Base-by-base conservation (phyloP, 2,888 invertebrate genomes). In the Drosophila ezoana region DNA sequence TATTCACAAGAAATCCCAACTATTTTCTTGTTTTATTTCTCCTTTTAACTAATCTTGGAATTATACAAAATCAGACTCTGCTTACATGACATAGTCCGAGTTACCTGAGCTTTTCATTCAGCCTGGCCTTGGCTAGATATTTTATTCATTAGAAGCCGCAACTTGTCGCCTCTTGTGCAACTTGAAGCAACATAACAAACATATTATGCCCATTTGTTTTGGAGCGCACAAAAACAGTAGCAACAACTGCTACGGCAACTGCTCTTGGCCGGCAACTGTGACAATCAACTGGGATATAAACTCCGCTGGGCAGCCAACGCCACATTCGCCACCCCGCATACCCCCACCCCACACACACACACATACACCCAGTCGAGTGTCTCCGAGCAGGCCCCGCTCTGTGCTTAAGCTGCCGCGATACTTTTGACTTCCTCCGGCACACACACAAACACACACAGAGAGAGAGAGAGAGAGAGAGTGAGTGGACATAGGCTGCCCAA, bases 251-350 rank as follows among this genome's bases (percentile, higher is more conserved):
- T 67, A 32, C 64, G 58, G 60, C 43, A 38, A 53, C 52, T 16
- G n/a, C 51, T 40, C 43, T 58, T 60, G 51, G 14, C 67, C 57
- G 75, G 79, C 79, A 79, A 69, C 70, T 72, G 76, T 78, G 87
- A 89, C 89, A 87, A 87, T 84, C 89, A 84, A 87, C 88, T 79
- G 76, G 69, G 81, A 88, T 82, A 82, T 85, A 87, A 79, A 82
- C 70, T 82, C 77, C 53, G 59, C 41, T 85, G 76, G 82, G 65
- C 76, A 81, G 71, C 44, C 40, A 37, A 28, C 33, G 57, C 54
- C 61, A 33, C 51, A 69, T 13, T 14, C 32, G 14, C 54, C 28
- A 20, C 45, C n/a, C 10, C 41, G 9, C 20, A 10, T 35, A 18
- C 32, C 33, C 28, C 11, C 40, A 6, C 16, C 4, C 23, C 6